Conservation (phyloP, 1,140 invertebrate genomes). For the Brachionus calyciflorus region DNA sequence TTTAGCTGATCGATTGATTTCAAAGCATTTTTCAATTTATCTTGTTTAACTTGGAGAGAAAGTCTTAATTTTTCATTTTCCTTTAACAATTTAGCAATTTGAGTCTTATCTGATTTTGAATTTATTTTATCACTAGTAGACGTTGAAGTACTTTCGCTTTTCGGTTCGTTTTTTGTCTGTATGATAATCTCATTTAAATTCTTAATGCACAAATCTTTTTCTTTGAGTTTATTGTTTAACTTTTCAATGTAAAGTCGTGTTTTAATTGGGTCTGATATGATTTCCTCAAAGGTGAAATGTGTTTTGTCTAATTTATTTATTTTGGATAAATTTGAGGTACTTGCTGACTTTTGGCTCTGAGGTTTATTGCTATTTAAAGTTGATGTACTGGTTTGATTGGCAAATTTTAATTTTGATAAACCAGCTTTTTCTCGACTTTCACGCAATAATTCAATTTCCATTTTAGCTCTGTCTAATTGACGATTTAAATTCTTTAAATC, state of each 20-base stretch:
- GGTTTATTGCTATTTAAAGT: conserved; percentile 17
- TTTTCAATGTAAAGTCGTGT: conserved; percentile 42
- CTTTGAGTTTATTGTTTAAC: conserved; percentile 26
- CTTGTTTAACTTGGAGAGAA: conserved; percentile 18
- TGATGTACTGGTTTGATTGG: not conserved
- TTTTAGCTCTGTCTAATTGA: conserved; percentile 5
- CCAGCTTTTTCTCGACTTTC: conserved; percentile 55
- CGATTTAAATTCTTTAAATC: conserved; percentile 32
- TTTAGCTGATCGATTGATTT: not conserved
- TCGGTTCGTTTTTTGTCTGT: not conserved
- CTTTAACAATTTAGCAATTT: not conserved
- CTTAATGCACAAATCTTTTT: conserved; percentile 26
- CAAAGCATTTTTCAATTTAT: conserved; percentile 11
- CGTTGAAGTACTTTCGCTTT: not conserved
- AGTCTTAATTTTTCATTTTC: conserved; percentile 33
- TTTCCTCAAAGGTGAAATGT: conserved; percentile 36
- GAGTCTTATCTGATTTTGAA: conserved; percentile 18
- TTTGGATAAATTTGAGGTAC: conserved; percentile 53
- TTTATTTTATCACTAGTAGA: no score
- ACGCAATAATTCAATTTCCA: conserved; percentile 32
- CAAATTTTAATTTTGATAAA: conserved; percentile 49
- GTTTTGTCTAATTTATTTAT: conserved; percentile 55
- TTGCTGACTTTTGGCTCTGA: conserved; percentile 53
- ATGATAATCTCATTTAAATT: conserved; percentile 42
- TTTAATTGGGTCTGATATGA: conserved; percentile 22